Conservation (phyloP, 2,888 invertebrate genomes). For the Pseudanteris insignis region DNA sequence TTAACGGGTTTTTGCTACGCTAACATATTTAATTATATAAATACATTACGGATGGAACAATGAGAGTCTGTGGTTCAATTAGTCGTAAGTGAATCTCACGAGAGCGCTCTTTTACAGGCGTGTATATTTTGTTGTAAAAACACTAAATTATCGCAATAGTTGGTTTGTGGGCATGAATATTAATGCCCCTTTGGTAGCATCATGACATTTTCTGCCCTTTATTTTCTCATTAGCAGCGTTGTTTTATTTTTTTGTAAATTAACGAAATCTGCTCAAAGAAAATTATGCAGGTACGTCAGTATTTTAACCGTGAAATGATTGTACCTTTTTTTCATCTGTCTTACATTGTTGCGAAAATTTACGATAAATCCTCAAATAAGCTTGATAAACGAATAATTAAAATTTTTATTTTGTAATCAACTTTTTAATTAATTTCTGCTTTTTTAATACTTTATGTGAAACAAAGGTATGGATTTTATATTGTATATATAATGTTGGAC, state of each 20-base stretch:
- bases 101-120: constrained; percentile 4
- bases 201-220: background rate
- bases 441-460: too few relatives aligned
- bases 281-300: too few relatives aligned
- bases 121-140: constrained; percentile 13
- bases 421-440: too few relatives aligned
- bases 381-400: too few relatives aligned
- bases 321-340: too few relatives aligned
- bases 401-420: too few relatives aligned
- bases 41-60: constrained; percentile 19
- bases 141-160: constrained; percentile 16
- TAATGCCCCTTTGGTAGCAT: constrained; percentile 4
- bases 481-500: too few relatives aligned
- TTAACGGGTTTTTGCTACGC: constrained; percentile 7
- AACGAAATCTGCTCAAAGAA: too few relatives aligned
- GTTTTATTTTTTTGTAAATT: background rate
- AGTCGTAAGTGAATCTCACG: constrained; percentile 23
- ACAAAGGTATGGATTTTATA: too few relatives aligned
- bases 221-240: constrained; percentile 3
- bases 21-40: constrained; percentile 14
- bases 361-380: too few relatives aligned
- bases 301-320: too few relatives aligned
- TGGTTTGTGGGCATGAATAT: constrained; percentile 10
- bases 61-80: constrained; percentile 17
- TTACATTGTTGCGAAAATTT: too few relatives aligned